Base-by-base conservation (phyloP, 2,888 invertebrate species). In the Rambutsinella grinnellia region DNA sequence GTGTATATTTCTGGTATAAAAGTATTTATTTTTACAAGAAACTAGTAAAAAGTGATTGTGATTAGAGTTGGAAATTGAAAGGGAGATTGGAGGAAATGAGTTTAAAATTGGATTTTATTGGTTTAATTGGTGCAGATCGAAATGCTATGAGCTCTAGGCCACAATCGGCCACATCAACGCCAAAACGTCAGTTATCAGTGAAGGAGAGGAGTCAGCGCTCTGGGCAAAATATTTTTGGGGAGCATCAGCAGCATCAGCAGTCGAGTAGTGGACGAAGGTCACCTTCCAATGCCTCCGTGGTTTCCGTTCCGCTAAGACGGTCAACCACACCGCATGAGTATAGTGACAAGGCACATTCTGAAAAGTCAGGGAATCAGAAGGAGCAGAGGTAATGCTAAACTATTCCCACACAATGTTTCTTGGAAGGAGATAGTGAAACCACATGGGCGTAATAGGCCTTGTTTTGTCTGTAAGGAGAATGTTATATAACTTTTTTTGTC, bases 161-260 rank as follows among this genome's bases (percentile, higher is more conserved):
- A 23, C 81, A 82, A 69, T 84, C 83, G 49, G 82, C 83, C 54
- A 82, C 82, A 8, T 84, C 83, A 24, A 84, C 83, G 23, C 83
- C 83, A 36, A 84, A 81, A 74, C 78, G 82, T 53, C 79, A 79
- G 67, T 80, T 79, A 66, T 81, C 79, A n/a, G 69, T 78, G 49
- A 82, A 83, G 67, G 83, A 83, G 62, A 70, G 80, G 57, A 81
- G 80, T 76, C 79, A 80, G 23, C 79, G 82, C 68, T 78, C 81
- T 44, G 79, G 75, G 1, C 69, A 79, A 21, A 83, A 82, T 78
- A 80, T 83, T 71, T 82, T 82, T 68, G 81, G 82, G 10, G 83
- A 82, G n/a, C 23, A 61, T 19, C 21, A 17, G 2, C n/a, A 46
- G 1, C 27, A 26, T 21, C 2, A n/a, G 24, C 26, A 26, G 1